Conservation (phyloP, 2,113 vertebrate species). For the Scolopax mira region DNA sequence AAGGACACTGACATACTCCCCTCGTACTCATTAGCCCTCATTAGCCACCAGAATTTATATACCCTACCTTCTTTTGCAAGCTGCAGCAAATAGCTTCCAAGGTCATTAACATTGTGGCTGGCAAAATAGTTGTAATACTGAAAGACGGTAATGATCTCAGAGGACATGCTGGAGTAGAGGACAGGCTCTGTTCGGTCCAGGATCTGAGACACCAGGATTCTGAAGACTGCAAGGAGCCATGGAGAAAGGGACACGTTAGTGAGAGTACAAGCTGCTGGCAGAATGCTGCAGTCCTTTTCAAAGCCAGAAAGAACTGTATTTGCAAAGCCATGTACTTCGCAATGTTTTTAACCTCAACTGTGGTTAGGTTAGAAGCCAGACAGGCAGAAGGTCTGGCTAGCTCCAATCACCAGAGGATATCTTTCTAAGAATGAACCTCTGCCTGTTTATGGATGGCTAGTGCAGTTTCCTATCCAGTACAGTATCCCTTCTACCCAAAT, state of each 20-base stretch:
- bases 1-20: not conserved
- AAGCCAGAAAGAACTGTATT: not conserved
- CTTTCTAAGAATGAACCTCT: not conserved
- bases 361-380: not conserved
- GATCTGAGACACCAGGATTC: constrained; percentile 87
- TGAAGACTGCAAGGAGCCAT: constrained; percentile 76
- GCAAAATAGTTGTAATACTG: constrained; percentile 89
- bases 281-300: not conserved
- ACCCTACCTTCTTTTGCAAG: constrained; percentile 87
- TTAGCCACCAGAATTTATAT: not conserved
- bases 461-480: not conserved
- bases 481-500: not conserved
- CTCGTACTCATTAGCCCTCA: too few species aligned
- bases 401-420: not conserved
- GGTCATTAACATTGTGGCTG: constrained; percentile 81
- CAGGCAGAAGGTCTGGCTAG: not conserved
- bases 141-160: constrained; percentile 90
- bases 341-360: not conserved
- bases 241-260: not conserved
- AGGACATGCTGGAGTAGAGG: constrained; percentile 74
- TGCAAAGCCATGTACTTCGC: not conserved
- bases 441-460: not conserved
- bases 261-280: not conserved
- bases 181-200: constrained; percentile 82
- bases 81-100: constrained; percentile 85